Base-by-base conservation (phyloP, 2,113 vertebrate species). In the Elgaria multicarinata region DNA sequence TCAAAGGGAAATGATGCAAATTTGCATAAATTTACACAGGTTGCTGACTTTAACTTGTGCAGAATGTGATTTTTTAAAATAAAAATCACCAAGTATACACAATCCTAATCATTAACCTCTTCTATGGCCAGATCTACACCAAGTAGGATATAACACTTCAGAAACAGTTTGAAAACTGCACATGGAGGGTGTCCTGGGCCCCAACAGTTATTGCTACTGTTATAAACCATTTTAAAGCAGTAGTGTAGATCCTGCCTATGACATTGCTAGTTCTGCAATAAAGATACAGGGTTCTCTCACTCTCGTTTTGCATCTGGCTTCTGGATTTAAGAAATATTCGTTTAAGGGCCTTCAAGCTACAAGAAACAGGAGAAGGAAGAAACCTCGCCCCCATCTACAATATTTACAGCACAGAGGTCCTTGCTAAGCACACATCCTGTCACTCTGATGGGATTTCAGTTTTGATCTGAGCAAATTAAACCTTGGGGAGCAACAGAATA, bases 391-490 rank as follows among this genome's bases (percentile, higher is more conserved):
- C 3, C 44, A 64, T 50, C 74, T 39, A 44, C 2, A 6, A 24
- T 14, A 79, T 89, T 66, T 66, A 22, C 42, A 53, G 12, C 20
- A 2, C 26, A 72, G 50, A 50, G 1, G 0, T 24, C 90, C 87
- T 77, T n/a, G 0, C 67, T 58, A 8, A 74, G 66, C 7, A 74
- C 58, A 33, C 62, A 85, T 69, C 58, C 58, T 93, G 91, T 46
- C 77, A 46, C 42, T 2, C 7, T 0, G 55, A 55, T 53, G 81
- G 91, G 92, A 94, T 89, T 94, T 90, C 1, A 1, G 50, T 22
- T 94, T 94, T 93, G 69, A 92, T 91, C 81, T 85, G 75, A 93
- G 88, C 93, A 96, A 95, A 96, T 91, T 89, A 91, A 94, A 87
- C 93, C 94, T 87, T 66, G 31, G 93, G 91, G 94, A 95, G 2